These are phyloP conservation scores for Camponotus fellah DNA, from an alignment of 2,888 invertebrate species.

Conservation along the genomic window DNA sequence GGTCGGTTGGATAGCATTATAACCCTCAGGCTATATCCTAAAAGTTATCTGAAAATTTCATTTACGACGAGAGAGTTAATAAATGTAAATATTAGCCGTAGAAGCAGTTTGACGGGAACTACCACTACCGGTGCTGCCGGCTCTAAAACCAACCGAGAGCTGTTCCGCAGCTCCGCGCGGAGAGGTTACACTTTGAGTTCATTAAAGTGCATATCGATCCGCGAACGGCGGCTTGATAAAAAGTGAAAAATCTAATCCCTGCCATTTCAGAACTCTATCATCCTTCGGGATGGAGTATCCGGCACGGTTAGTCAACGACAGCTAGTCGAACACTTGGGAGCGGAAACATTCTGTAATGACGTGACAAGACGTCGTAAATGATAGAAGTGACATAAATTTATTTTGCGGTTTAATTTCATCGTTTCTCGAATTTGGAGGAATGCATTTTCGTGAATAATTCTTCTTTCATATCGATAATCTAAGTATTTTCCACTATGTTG, in stretches of 20 bases:
- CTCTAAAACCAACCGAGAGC: conserved; percentile 75
- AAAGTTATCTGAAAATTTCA: conserved; percentile 86
- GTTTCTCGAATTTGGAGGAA: conserved; percentile 10
- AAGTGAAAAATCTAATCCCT: conserved; percentile 77
- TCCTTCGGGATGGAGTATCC: conserved; percentile 35
- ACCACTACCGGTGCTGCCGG: conserved; percentile 72
- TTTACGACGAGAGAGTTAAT: conserved; percentile 85
- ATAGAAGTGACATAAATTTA: neutral
- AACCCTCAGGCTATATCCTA: conserved; percentile 84
- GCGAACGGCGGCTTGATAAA: conserved; percentile 74
- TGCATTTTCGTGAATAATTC: conserved; percentile 18
- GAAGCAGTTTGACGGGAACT: conserved; percentile 83
- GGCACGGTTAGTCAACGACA: conserved; percentile 18
- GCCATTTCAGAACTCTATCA: conserved; percentile 65
- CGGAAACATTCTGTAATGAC: neutral
- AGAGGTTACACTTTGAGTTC: conserved; percentile 81
- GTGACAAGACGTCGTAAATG: neutral
- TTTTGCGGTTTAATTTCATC: neutral
- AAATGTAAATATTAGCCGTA: conserved; percentile 86
- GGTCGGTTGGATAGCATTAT: conserved; percentile 79
- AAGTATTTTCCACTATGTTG: conserved; percentile 41
- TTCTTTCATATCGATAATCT: conserved; percentile 36
- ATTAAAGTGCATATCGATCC: conserved; percentile 82
- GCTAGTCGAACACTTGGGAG: neutral
- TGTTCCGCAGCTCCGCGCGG: conserved; percentile 48